Evolutionary conservation across 2,797 vertebrate species (phyloP).

Genomic region (Anguilla obscura): DNA sequence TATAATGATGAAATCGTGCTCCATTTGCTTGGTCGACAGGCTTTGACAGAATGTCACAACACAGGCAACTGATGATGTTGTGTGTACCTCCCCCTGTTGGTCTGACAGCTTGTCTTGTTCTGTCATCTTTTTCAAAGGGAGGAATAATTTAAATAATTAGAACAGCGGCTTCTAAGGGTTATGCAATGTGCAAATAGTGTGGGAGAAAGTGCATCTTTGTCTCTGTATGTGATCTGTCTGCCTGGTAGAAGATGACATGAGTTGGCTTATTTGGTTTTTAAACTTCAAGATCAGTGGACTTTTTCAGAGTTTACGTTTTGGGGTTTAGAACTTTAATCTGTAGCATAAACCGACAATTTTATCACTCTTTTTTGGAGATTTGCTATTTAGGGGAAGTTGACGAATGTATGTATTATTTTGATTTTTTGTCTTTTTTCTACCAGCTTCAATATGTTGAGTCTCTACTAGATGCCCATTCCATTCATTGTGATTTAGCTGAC

Average conservation of each 20-base stretch:
- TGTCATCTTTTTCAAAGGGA: neutral
- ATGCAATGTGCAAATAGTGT: neutral
- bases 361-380: too few species aligned
- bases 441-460: neutral
- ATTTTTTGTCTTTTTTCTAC: too few species aligned
- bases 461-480: neutral
- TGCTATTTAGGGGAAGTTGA: too few species aligned
- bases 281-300: too few species aligned
- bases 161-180: neutral
- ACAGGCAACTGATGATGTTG: neutral
- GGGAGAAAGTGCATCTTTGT: neutral
- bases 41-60: neutral
- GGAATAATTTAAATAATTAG: neutral
- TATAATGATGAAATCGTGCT: neutral
- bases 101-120: neutral
- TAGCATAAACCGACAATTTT: too few species aligned
- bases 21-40: neutral
- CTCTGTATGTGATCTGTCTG: neutral
- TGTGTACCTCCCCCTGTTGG: neutral
- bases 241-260: neutral
- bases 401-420: too few species aligned
- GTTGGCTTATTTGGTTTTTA: too few species aligned
- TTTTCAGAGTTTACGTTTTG: too few species aligned
- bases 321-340: too few species aligned
- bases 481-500: neutral